These are phyloP conservation scores for Ips typographus DNA, from an alignment of 1,140 invertebrate genomes.

Conservation along the genomic window DNA sequence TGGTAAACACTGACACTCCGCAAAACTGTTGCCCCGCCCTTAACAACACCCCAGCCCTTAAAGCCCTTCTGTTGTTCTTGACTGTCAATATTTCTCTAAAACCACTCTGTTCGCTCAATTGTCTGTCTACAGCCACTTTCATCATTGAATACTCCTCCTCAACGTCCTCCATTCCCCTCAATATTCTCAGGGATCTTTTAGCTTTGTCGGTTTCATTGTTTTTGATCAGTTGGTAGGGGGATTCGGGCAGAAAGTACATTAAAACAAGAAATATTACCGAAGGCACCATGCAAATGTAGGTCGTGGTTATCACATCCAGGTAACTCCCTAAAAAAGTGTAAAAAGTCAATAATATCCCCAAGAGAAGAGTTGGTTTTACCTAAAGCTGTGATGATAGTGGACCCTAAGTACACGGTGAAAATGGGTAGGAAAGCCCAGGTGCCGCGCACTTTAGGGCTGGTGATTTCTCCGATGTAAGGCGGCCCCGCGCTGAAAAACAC, in stretches of 20 bases:
- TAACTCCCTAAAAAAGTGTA: conserved; percentile 45
- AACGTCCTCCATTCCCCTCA: conserved; percentile 39
- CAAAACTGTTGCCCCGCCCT: conserved; percentile 35
- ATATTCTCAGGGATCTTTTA: conserved; percentile 31
- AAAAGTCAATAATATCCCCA: neutral
- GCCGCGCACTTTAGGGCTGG: conserved; percentile 42
- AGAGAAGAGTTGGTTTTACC: conserved; percentile 7
- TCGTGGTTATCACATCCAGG: conserved; percentile 9
- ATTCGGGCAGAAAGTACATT: conserved; percentile 36
- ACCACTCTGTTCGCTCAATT: conserved; percentile 34
- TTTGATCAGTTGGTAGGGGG: conserved; percentile 44
- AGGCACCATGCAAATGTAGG: conserved; percentile 21
- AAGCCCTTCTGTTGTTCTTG: conserved; percentile 41
- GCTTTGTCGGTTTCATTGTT: conserved; percentile 39
- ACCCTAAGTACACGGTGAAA: conserved; percentile 55
- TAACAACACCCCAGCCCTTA: conserved; percentile 38
- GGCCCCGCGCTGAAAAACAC: conserved; percentile 37
- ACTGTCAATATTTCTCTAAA: conserved; percentile 39
- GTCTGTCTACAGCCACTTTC: conserved; percentile 38
- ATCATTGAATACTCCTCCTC: conserved; percentile 43
- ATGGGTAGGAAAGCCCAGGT: conserved; percentile 52
- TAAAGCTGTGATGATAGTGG: conserved; percentile 50
- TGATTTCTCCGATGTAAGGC: conserved; percentile 42
- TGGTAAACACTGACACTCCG: conserved; percentile 34
- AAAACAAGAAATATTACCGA: conserved; percentile 18